Conservation (phyloP, 2,113 vertebrate genomes). For the Chamaea fasciata region DNA sequence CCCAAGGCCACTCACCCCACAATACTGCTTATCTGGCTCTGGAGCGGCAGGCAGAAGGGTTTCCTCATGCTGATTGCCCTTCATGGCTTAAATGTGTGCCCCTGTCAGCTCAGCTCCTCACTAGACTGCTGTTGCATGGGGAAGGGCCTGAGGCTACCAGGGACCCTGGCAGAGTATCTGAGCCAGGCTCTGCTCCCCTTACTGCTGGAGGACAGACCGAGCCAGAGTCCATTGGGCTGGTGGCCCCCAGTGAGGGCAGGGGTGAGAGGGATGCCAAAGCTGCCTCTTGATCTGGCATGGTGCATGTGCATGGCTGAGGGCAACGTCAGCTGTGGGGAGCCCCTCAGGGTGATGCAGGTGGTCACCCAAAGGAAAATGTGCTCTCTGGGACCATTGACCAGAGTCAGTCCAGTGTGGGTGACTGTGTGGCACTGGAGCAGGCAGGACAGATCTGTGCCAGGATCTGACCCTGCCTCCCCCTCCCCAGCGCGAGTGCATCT, state of each 20-base stretch:
- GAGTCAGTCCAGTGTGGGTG: not conserved
- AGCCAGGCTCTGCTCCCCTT: not conserved
- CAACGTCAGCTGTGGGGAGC: rapidly evolving
- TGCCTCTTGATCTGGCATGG: rapidly evolving
- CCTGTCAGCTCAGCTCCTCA: not conserved
- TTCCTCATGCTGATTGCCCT: not conserved
- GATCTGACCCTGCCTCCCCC: not conserved
- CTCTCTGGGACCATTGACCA: not conserved
- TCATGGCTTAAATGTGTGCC: not conserved
- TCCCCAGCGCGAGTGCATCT: slow-evolving; percentile 77
- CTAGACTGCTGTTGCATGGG: not conserved
- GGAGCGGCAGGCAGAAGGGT: not conserved
- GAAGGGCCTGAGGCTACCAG: not conserved
- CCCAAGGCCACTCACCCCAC: no score
- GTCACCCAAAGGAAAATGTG: not conserved
- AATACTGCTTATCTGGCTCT: not conserved
- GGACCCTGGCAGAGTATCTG: not conserved
- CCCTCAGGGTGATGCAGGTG: not conserved
- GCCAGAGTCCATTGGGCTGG: not conserved
- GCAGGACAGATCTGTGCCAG: not conserved
- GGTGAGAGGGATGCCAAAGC: not conserved
- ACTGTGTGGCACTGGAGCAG: not conserved
- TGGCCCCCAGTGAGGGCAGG: no score
- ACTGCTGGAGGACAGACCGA: not conserved
- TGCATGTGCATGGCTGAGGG: not conserved